Base-by-base conservation (phyloP, 64 coral and sea anemone species). In the Exaiptasia diaphana region DNA sequence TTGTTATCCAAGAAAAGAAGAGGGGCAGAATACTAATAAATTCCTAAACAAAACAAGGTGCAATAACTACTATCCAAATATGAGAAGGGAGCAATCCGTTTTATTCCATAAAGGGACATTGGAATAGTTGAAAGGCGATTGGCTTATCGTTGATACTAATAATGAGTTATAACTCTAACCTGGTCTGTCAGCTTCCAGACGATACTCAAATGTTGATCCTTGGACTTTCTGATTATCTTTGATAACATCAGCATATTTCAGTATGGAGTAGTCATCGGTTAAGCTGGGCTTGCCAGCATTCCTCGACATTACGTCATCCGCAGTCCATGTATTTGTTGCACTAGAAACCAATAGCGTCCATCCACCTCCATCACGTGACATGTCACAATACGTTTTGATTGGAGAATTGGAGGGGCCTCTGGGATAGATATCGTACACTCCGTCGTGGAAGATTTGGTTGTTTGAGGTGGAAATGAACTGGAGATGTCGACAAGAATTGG, bases 341-440 rank as follows among this genome's bases (percentile, higher is more conserved):
- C 91, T 93, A 11, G 78, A 75, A 67, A 93, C 91, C 78, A 93
- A 67, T 64, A 93, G 64, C 1, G 91, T 93, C 91, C 91, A 93
- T n/a, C 91, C 91, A 8, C 91, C 91, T 8, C 91, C 91, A 12
- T 93, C 91, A 83, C 91, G 91, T 83, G 91, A 60, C 91, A 93
- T 93, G 59, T 93, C 91, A 68, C 91, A 93, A 33, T 83, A 88
- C 1, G 58, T 50, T 28, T 50, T 12, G 8, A 93, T 61, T 52
- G 85, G 77, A 0, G 69, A 18, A 31, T 68, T 50, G 4, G 38
- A 24, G 0, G 32, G 14, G 8, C 78, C 60, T 21, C 59, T 54
- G 1, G 91, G 91, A 25, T 83, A 83, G 10, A 93, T 93, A 45
- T 73, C 78, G 71, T 93, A 93, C 17, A 78, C 12, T 4, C 78